These are phyloP conservation scores for Nothocercus julius DNA, from an alignment of 2,113 vertebrate species.

Conservation along the genomic window DNA sequence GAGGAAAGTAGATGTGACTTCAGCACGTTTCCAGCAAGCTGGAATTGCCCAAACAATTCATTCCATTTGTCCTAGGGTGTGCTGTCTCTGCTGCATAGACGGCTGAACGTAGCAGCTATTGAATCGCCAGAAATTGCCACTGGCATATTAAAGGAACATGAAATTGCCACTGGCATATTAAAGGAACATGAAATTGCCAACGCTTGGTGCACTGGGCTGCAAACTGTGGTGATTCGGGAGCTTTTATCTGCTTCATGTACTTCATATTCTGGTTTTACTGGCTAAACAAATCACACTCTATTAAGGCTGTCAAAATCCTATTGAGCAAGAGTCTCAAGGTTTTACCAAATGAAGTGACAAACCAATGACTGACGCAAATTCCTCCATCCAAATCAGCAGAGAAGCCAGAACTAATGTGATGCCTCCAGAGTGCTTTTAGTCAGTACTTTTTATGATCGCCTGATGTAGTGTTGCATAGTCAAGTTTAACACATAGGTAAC, in stretches of 20 bases:
- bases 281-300: neutral
- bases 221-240: neutral
- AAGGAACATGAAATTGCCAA: neutral
- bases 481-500: neutral
- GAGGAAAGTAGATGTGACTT: neutral
- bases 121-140: neutral
- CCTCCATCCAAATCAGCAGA: neutral
- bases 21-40: neutral
- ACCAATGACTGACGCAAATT: neutral
- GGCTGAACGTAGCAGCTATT: neutral
- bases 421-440: neutral
- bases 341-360: neutral
- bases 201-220: neutral
- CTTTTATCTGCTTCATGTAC: neutral
- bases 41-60: neutral
- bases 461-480: neutral
- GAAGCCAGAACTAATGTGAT: neutral
- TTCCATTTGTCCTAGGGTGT: neutral
- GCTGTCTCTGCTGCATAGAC: neutral
- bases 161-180: neutral
- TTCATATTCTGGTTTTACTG: neutral
- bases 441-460: neutral
- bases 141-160: neutral
- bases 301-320: neutral
- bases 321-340: neutral